A percentile compares a stretch with the other conserved stretches of the same genome.
Evolutionary conservation across 2,888 invertebrate genomes (phyloP).

Genomic region (Orchestes rusci): DNA sequence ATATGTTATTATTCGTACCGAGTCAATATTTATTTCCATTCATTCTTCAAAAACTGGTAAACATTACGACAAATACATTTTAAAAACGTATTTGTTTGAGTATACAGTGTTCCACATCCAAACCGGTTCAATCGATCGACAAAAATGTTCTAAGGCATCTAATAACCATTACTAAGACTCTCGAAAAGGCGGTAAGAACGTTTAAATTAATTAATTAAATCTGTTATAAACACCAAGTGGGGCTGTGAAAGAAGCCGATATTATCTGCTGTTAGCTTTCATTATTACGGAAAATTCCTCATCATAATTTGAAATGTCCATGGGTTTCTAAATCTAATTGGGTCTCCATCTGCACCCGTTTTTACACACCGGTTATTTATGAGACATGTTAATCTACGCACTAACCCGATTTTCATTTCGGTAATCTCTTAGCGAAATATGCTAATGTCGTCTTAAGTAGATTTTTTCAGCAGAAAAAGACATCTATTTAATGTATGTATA

Average conservation of each 20-base stretch:
- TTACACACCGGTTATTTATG: constrained; percentile 28
- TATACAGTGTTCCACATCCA: too few species aligned
- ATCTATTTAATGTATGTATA: constrained; percentile 31
- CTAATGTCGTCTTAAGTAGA: too few species aligned
- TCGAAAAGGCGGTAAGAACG: constrained; percentile 40
- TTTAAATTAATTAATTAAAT: constrained; percentile 47
- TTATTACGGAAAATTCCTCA: too few species aligned
- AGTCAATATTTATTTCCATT: too few species aligned
- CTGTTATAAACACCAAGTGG: constrained; percentile 44
- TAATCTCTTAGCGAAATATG: constrained; percentile 25
- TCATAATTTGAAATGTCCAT: too few species aligned
- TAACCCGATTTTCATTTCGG: constrained; percentile 26
- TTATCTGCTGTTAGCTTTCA: constrained; percentile 15
- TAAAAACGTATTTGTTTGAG: too few species aligned
- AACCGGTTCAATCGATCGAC: too few species aligned
- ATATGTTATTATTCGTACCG: too few species aligned
- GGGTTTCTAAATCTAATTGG: constrained; percentile 22
- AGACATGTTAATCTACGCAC: constrained; percentile 26
- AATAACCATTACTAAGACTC: constrained; percentile 7
- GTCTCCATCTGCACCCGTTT: constrained; percentile 23
- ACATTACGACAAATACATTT: too few species aligned
- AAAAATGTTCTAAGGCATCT: too few species aligned
- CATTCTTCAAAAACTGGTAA: too few species aligned
- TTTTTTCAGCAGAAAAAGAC: background rate
- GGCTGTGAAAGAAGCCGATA: constrained; percentile 24